These are phyloP conservation scores for Bambusicola thoracicus DNA, from an alignment of 2,113 vertebrate species.

Conservation along the genomic window DNA sequence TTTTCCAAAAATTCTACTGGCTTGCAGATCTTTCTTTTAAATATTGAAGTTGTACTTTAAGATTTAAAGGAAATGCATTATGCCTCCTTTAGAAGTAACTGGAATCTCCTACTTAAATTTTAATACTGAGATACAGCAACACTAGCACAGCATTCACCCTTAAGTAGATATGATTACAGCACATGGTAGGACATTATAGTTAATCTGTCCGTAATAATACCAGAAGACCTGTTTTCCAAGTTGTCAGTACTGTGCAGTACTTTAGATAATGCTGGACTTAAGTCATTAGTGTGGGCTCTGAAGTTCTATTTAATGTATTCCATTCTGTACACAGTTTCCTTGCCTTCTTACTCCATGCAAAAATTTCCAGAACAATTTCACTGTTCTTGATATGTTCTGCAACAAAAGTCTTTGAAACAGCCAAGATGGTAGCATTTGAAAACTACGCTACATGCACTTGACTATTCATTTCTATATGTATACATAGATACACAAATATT, in stretches of 20 bases:
- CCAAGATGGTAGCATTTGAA: slow-evolving; percentile 61
- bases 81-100: neutral
- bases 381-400: slow-evolving; percentile 15
- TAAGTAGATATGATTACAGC: neutral
- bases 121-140: neutral
- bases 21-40: neutral
- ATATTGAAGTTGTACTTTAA: neutral
- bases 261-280: slow-evolving; percentile 33
- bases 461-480: neutral
- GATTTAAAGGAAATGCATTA: neutral
- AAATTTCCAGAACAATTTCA: slow-evolving; percentile 16
- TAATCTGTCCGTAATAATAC: slow-evolving; percentile 3
- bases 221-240: slow-evolving; percentile 10
- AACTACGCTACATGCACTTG: slow-evolving; percentile 18
- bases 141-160: neutral
- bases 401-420: slow-evolving; percentile 69
- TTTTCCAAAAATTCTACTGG: neutral
- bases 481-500: neutral
- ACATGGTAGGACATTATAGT: neutral
- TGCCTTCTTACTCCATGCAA: neutral
- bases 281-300: slow-evolving; percentile 1
- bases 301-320: neutral
- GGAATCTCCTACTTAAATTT: neutral
- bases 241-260: neutral
- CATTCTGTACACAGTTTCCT: neutral